Evolutionary conservation across 2,888 invertebrate species (phyloP).

Genomic region (Amblyjoppa fuscipennis): DNA sequence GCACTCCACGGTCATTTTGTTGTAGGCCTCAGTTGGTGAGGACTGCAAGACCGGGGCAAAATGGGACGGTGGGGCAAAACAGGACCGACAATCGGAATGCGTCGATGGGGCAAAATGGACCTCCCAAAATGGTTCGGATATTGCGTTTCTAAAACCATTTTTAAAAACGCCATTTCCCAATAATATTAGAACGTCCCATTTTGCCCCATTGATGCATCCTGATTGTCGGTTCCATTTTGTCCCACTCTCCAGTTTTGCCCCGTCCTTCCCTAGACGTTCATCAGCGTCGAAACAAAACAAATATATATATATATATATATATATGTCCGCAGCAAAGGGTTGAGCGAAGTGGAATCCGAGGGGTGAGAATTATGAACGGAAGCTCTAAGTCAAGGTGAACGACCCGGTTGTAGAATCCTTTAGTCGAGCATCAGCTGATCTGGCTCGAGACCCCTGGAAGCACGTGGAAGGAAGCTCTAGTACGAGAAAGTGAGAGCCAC

Average conservation of each 20-base stretch:
- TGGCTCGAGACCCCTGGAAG: conserved; percentile 81
- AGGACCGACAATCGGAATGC: no score
- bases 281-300: neutral
- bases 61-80: no score
- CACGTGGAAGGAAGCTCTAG: conserved; percentile 68
- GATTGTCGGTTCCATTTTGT: neutral
- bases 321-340: neutral
- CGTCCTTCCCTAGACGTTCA: neutral
- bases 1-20: neutral
- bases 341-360: neutral
- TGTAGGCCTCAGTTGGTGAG: no score
- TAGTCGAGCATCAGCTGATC: conserved; percentile 79
- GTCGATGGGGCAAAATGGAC: no score
- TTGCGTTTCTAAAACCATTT: no score
- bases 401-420: conserved; percentile 34
- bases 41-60: no score
- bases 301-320: neutral
- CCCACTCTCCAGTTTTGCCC: neutral
- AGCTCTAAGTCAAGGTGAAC: conserved; percentile 47
- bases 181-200: no score
- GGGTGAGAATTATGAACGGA: conserved; percentile 8
- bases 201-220: no score
- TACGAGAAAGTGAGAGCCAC: conserved; percentile 73
- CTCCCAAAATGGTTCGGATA: no score
- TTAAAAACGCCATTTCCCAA: no score